Conservation (phyloP, 2,888 invertebrate species). For the Brachylomia viminalis region DNA sequence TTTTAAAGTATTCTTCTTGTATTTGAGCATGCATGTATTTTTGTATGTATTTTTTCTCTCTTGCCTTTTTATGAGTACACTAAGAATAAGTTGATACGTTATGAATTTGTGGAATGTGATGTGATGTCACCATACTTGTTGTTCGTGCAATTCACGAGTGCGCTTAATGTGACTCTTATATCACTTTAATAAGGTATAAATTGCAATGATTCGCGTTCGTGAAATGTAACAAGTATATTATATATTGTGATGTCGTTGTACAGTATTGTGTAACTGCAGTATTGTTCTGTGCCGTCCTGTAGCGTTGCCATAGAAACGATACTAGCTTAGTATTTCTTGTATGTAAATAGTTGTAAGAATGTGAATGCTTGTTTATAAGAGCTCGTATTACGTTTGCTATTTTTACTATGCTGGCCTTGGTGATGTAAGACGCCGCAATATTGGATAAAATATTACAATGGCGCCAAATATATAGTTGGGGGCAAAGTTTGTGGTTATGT, state of each 20-base stretch:
- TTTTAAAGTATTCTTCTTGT: constrained; percentile 16
- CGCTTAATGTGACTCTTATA: not conserved
- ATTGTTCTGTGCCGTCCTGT: constrained; percentile 62
- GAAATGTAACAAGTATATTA: not conserved
- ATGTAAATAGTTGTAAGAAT: constrained; percentile 45
- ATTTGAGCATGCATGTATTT: constrained; percentile 41
- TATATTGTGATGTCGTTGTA: constrained; percentile 23
- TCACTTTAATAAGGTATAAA: constrained; percentile 13
- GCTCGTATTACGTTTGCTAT: not conserved
- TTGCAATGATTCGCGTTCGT: constrained; percentile 5
- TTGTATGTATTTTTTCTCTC: constrained; percentile 41
- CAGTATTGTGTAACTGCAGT: constrained; percentile 53
- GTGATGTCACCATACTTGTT: not conserved
- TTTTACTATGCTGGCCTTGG: constrained; percentile 1
- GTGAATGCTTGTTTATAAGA: constrained; percentile 34
- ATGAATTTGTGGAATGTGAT: constrained; percentile 17
- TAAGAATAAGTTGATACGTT: not conserved
- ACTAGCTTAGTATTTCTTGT: constrained; percentile 39
- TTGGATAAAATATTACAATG: not conserved
- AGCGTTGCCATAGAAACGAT: constrained; percentile 66
- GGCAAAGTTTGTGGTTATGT: not conserved
- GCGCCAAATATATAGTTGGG: not conserved
- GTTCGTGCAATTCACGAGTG: not conserved
- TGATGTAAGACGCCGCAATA: constrained; percentile 12
- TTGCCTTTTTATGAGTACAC: constrained; percentile 22